Evolutionary conservation across 2,888 invertebrate genomes (phyloP).

Genomic region (Athrips mouffetella): DNA sequence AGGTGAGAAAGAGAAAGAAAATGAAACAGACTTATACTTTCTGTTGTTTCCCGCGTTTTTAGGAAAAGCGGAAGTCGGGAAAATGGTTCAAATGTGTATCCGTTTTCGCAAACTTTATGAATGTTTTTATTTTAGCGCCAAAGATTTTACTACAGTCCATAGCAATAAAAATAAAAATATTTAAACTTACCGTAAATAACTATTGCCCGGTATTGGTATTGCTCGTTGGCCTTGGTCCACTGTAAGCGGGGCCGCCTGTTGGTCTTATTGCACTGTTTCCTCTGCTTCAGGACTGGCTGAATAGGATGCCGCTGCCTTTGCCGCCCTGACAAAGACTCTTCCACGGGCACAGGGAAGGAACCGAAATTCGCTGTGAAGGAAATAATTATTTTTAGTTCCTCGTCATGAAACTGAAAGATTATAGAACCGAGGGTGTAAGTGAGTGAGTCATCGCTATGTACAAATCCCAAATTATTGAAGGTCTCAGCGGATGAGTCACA

Average conservation of each 20-base stretch:
- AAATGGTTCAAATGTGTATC: too few relatives aligned
- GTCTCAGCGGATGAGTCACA: slow-evolving; percentile 35
- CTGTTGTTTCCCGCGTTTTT: slow-evolving; percentile 13
- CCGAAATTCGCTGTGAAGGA: background rate
- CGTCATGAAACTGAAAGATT: background rate
- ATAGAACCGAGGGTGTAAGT: background rate
- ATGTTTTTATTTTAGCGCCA: too few relatives aligned
- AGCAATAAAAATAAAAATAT: background rate
- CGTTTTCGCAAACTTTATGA: too few relatives aligned
- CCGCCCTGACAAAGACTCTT: background rate
- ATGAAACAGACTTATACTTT: slow-evolving; percentile 7
- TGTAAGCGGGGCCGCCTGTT: background rate
- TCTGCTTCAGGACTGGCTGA: background rate
- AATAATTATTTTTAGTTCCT: background rate
- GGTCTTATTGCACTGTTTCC: background rate
- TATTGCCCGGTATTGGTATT: background rate
- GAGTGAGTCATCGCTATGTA: background rate
- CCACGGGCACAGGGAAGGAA: background rate
- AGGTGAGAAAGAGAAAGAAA: slow-evolving; percentile 37
- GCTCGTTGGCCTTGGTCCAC: background rate
- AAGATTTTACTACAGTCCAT: background rate
- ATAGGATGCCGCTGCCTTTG: background rate
- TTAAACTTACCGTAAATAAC: background rate
- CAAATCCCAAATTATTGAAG: background rate
- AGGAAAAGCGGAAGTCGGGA: background rate